Evolutionary conservation across 2,888 invertebrate genomes (phyloP).

Genomic region (Chrysodeixis includens): DNA sequence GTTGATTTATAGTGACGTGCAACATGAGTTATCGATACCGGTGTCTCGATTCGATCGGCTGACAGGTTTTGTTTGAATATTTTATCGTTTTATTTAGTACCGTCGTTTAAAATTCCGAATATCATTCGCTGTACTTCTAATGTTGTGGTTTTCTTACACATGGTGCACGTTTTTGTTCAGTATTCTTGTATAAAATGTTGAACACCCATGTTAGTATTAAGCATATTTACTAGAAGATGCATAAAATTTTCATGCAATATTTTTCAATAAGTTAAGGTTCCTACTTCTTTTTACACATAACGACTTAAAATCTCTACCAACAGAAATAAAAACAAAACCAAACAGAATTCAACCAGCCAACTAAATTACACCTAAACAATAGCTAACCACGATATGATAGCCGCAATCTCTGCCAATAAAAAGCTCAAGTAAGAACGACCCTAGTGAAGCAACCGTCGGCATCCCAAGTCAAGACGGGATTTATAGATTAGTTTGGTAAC

Average conservation of each 20-base stretch:
- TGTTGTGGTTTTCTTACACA: constrained; percentile 13
- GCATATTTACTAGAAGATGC: neutral
- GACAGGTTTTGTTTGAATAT: constrained; percentile 62
- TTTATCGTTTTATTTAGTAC: constrained; percentile 55
- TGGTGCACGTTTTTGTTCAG: neutral
- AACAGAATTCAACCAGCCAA: neutral
- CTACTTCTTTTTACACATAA: no score
- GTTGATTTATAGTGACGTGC: constrained; percentile 86
- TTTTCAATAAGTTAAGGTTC: no score
- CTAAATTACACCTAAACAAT: constrained; percentile 5
- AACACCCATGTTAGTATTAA: neutral
- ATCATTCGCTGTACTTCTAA: constrained; percentile 32
- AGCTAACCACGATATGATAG: constrained; percentile 9
- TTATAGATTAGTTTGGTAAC: constrained; percentile 61
- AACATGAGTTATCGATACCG: constrained; percentile 84
- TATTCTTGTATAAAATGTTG: neutral
- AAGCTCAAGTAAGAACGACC: constrained; percentile 36
- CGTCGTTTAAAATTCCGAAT: constrained; percentile 57
- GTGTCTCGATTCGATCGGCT: constrained; percentile 66
- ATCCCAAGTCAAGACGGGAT: constrained; percentile 60
- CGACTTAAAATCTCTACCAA: no score
- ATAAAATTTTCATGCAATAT: no score
- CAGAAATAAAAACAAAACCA: no score
- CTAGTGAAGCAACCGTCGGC: constrained; percentile 44
- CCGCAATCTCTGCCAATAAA: constrained; percentile 37